Evolutionary conservation across 2,888 invertebrate genomes (phyloP).

Genomic region (Caenorhabditis becei): DNA sequence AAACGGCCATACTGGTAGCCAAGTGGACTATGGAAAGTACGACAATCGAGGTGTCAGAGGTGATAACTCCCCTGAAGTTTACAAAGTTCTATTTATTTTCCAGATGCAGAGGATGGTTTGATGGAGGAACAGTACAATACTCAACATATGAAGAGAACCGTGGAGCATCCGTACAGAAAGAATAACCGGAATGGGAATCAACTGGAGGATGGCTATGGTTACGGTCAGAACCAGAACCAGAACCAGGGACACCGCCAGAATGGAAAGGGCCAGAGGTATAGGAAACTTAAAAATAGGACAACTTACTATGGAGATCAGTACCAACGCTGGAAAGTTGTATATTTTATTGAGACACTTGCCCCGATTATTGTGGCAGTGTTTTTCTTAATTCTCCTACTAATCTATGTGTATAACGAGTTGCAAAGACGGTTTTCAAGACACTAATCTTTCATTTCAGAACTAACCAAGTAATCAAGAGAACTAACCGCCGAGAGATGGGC

Average conservation of each 20-base stretch:
- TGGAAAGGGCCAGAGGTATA: constrained; percentile 20
- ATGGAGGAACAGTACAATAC: constrained; percentile 54
- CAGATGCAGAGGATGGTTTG: constrained; percentile 57
- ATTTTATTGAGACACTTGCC: constrained; percentile 59
- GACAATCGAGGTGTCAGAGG: constrained; percentile 29
- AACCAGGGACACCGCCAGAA: neutral
- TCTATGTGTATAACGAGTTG: constrained; percentile 51
- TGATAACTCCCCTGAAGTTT: neutral
- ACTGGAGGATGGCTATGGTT: constrained; percentile 3
- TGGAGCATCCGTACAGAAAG: constrained; percentile 38
- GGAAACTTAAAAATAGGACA: constrained; percentile 63
- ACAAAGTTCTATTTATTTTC: constrained; percentile 23
- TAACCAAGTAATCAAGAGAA: constrained; percentile 4
- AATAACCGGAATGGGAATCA: neutral
- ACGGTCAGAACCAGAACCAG: neutral
- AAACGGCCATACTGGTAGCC: neutral
- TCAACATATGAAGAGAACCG: constrained; percentile 39
- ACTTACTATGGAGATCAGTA: constrained; percentile 67
- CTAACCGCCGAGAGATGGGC: constrained; percentile 14
- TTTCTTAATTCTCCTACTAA: constrained; percentile 52
- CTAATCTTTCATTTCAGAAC: constrained; percentile 28
- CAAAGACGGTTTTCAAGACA: neutral
- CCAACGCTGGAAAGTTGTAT: constrained; percentile 66
- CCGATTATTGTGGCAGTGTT: constrained; percentile 61
- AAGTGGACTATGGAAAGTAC: constrained; percentile 32